Evolutionary conservation across 2,888 invertebrate genomes (phyloP).

Genomic region (Tenthredo notha): DNA sequence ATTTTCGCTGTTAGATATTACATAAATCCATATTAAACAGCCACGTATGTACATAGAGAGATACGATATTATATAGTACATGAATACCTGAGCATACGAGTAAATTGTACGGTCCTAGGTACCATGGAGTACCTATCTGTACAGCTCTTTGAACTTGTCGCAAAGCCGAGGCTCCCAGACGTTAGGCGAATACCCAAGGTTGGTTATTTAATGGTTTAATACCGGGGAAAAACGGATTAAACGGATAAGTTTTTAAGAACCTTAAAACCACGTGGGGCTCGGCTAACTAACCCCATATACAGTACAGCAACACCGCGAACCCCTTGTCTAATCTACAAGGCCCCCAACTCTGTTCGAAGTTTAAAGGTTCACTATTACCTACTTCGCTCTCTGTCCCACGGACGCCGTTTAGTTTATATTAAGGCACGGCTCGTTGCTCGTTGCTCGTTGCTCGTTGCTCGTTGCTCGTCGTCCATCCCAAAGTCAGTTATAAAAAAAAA

Average conservation of each 20-base stretch:
- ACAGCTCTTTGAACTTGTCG: not conserved
- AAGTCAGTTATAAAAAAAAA: not conserved
- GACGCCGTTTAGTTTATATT: slow-evolving; percentile 26
- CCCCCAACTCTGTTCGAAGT: slow-evolving; percentile 28
- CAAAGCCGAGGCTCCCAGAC: not conserved
- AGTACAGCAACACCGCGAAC: slow-evolving; percentile 20
- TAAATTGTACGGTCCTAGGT: not conserved
- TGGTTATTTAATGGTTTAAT: slow-evolving; percentile 34
- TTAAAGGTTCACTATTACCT: slow-evolving; percentile 23
- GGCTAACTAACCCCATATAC: slow-evolving; percentile 10
- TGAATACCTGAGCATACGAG: not conserved
- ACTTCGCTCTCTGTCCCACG: not conserved
- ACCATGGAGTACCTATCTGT: not conserved
- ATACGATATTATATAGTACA: not conserved
- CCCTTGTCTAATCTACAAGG: slow-evolving; percentile 31
- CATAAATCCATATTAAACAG: not conserved
- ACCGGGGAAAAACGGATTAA: slow-evolving; percentile 23
- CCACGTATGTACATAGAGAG: not conserved
- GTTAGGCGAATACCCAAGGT: slow-evolving; percentile 12
- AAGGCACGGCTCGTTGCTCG: slow-evolving; percentile 6
- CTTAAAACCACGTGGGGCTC: slow-evolving; percentile 30
- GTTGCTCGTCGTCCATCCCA: not conserved
- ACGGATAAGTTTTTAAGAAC: slow-evolving; percentile 14
- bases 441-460: slow-evolving; percentile 12
- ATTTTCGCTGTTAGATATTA: not conserved